Base-by-base conservation (phyloP, 2,797 vertebrate genomes). In the Acanthurus tractus region DNA sequence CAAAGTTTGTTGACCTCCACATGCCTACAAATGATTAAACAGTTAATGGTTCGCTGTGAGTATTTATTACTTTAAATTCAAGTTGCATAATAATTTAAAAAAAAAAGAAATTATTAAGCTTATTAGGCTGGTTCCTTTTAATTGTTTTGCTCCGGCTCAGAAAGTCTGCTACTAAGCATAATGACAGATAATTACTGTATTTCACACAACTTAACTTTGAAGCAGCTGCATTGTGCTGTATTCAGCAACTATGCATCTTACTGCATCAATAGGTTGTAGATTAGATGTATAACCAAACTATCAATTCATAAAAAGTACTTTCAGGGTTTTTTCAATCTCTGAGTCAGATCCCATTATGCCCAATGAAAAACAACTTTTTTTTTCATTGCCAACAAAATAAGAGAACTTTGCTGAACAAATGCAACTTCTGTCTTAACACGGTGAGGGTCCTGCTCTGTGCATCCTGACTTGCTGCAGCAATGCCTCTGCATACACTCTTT, bases 101-200 rank as follows among this genome's bases (percentile, higher is more conserved):
- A 34, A 34, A 34, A 34, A 29, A 29, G 0, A 1, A 29, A 4
- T 29, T 34, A 34, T 34, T 45, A 45, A 15, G 44, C 12, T 45
- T 45, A 53, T 20, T 1, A n/a, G 20, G 8, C 45, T 18, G 45
- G 1, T 49, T 8, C 18, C 46, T n/a, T 44, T 44, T 44, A 11
- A 42, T 44, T 14, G 14, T 15, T 12, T 44, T 45, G 4, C 5
- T 45, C 13, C 44, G 4, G 5, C 49, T 52, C 49, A 23, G 20
- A 14, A 22, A 52, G n/a, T n/a, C 48, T 20, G 48, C 48, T n/a
- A 1, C 48, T 13, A 12, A 50, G 70, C 55, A 79, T 76, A 82
- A 74, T 82, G 29, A 74, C 10, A 48, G 42, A 58, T 64, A 74
- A 82, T 78, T 84, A 70, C 22, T 48, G 40, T 57, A 52, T 79